Percentiles rank a stretch among this genome's conserved stretches.
Evolutionary conservation across 2,888 invertebrate species (phyloP).

Genomic region (Amorpha juglandis): DNA sequence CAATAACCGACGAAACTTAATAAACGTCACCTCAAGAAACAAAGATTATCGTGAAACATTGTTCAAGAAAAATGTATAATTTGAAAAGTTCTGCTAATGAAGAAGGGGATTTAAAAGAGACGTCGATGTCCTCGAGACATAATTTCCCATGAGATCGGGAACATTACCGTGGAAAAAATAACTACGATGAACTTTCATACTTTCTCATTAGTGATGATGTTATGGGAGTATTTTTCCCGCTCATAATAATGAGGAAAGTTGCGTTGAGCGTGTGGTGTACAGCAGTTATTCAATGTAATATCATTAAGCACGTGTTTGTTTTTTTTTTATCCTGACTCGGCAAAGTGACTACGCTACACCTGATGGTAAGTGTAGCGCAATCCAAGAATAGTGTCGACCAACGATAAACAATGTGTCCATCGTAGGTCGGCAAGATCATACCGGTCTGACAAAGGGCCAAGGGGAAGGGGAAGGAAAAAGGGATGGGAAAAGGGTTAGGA

Average conservation of each 20-base stretch:
- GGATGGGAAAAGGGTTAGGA: too few species aligned
- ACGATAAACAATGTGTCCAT: too few species aligned
- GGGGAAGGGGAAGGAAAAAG: too few species aligned
- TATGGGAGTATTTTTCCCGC: neutral
- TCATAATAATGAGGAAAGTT: slow-evolving; percentile 2
- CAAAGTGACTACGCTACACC: too few species aligned
- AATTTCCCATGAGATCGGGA: slow-evolving; percentile 52
- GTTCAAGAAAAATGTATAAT: slow-evolving; percentile 19
- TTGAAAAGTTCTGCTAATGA: slow-evolving; percentile 23
- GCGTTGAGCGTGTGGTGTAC: neutral
- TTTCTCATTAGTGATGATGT: slow-evolving; percentile 26
- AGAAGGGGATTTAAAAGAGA: slow-evolving; percentile 25
- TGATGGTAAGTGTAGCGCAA: too few species aligned
- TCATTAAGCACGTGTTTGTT: too few species aligned
- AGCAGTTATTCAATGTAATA: too few species aligned
- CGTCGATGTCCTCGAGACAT: slow-evolving; percentile 38
- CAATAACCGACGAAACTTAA: slow-evolving; percentile 5
- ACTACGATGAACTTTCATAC: slow-evolving; percentile 36
- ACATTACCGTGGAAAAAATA: slow-evolving; percentile 52
- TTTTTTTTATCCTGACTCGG: too few species aligned
- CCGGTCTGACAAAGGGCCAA: too few species aligned
- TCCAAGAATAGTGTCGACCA: too few species aligned
- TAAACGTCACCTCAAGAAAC: slow-evolving; percentile 5
- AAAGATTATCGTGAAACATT: slow-evolving; percentile 16
- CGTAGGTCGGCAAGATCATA: too few species aligned